phyloP scores from a whole-genome alignment of 2,888 invertebrate genomes.

The Ptychoptera contaminata region DNA sequence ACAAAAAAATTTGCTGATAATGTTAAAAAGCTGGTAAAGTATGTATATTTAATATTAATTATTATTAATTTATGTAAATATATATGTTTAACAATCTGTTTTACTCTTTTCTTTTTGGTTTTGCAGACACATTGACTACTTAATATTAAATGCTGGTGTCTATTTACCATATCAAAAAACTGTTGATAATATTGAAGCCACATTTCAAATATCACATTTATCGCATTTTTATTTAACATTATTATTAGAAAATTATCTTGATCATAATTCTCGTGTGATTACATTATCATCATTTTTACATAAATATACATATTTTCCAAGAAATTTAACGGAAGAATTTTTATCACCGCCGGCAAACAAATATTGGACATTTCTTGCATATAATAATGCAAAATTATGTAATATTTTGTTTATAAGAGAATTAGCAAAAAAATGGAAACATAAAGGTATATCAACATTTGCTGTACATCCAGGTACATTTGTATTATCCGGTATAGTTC shows the following conservation, averaged over 20 bases:
- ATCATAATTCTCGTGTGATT: conserved; percentile 56
- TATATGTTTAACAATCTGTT: neutral
- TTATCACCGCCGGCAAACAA: conserved; percentile 54
- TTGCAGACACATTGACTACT: conserved; percentile 49
- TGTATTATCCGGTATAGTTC: conserved; percentile 61
- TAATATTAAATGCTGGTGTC: conserved; percentile 71
- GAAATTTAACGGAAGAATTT: conserved; percentile 34
- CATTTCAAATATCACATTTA: conserved; percentile 78
- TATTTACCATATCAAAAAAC: conserved; percentile 58
- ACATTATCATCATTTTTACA: conserved; percentile 84
- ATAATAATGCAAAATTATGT: conserved; percentile 81
- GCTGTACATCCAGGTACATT: conserved; percentile 85
- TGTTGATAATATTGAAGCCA: conserved; percentile 56
- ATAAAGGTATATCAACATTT: conserved; percentile 54
- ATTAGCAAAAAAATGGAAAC: conserved; percentile 52
- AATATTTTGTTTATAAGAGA: conserved; percentile 72
- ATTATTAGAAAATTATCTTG: conserved; percentile 52
- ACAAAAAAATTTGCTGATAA: conserved; percentile 48
- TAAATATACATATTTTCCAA: conserved; percentile 37
- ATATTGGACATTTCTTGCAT: conserved; percentile 72
- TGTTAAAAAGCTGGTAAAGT: conserved; percentile 35
- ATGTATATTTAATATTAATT: conserved; percentile 4
- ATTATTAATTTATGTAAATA: neutral
- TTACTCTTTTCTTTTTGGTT: conserved; percentile 6
- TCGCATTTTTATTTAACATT: conserved; percentile 66